A percentile compares a stretch with the other conserved stretches of the same genome.
Evolutionary conservation across 2,888 invertebrate genomes (phyloP).

Genomic region (Selenia dentaria): DNA sequence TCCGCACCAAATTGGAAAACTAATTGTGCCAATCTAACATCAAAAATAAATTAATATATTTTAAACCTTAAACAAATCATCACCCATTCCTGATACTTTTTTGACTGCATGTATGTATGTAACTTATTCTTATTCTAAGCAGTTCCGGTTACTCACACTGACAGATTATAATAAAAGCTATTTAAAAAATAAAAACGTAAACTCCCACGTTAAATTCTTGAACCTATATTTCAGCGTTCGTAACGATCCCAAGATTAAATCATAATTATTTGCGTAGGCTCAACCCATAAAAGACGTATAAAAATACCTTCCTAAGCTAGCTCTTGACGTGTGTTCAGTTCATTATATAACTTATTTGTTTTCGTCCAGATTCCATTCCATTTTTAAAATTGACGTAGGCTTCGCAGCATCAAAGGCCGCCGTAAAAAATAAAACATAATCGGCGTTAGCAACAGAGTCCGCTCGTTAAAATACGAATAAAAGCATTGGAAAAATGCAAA

Average conservation of each 20-base stretch:
- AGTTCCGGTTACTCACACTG: no score
- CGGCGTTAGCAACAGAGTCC: constrained; percentile 53
- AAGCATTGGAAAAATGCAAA: constrained; percentile 50
- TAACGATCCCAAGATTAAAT: constrained; percentile 9
- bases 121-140: no score
- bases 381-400: constrained; percentile 33
- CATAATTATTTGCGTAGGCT: constrained; percentile 14
- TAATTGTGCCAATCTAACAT: no score
- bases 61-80: no score
- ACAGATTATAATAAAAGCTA: neutral
- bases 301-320: constrained; percentile 24
- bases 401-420: constrained; percentile 33
- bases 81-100: no score
- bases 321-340: constrained; percentile 25
- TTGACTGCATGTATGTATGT: no score
- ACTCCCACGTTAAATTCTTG: constrained; percentile 12
- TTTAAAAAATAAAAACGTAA: constrained; percentile 4
- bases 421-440: constrained; percentile 46
- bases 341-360: constrained; percentile 33
- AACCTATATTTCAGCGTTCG: constrained; percentile 8
- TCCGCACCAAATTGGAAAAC: no score
- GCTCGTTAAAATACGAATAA: constrained; percentile 41
- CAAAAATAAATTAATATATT: no score
- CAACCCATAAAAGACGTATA: constrained; percentile 16
- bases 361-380: constrained; percentile 27